Conservation (phyloP, 1,140 invertebrate genomes). For the Psilanteris sp. region DNA sequence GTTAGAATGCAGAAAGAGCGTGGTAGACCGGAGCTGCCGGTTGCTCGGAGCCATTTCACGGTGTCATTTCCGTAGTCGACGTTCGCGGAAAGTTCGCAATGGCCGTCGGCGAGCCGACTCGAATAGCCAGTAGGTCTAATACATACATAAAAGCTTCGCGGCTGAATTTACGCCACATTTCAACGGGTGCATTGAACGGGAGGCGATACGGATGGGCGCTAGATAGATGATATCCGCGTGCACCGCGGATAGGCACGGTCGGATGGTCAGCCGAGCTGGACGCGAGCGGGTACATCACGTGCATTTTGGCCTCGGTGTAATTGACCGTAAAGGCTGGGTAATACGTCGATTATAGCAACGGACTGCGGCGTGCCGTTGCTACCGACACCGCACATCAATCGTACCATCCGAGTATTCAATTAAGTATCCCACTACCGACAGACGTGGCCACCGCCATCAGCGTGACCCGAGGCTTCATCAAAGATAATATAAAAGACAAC, state of each 20-base stretch:
- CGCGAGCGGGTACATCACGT: conserved; percentile 54
- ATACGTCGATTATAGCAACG: conserved; percentile 63
- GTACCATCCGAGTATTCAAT: conserved; percentile 63
- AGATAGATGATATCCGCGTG: conserved; percentile 55
- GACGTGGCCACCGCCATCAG: conserved; percentile 23
- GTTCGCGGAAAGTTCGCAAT: conserved; percentile 45
- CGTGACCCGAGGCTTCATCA: conserved; percentile 31
- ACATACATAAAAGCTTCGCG: conserved; percentile 45
- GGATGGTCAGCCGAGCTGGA: conserved; percentile 46
- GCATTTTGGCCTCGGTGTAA: conserved; percentile 61
- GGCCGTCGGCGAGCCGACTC: conserved; percentile 25
- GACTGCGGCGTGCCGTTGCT: conserved; percentile 57
- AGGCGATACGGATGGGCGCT: conserved; percentile 34
- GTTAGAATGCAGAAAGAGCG: conserved; percentile 44
- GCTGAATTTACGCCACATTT: conserved; percentile 58
- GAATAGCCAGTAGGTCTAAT: conserved; percentile 33
- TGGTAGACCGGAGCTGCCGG: conserved; percentile 24
- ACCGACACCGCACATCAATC: conserved; percentile 65
- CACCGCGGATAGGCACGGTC: conserved; percentile 49
- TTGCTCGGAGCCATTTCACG: conserved; percentile 52
- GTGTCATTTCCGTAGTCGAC: conserved; percentile 53
- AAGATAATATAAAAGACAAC: conserved; percentile 27
- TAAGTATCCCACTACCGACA: conserved; percentile 57
- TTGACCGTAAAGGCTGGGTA: conserved; percentile 62
- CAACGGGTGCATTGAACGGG: conserved; percentile 55